Base-by-base conservation (phyloP, 1,140 invertebrate genomes). In the Ridgeia piscesae region DNA sequence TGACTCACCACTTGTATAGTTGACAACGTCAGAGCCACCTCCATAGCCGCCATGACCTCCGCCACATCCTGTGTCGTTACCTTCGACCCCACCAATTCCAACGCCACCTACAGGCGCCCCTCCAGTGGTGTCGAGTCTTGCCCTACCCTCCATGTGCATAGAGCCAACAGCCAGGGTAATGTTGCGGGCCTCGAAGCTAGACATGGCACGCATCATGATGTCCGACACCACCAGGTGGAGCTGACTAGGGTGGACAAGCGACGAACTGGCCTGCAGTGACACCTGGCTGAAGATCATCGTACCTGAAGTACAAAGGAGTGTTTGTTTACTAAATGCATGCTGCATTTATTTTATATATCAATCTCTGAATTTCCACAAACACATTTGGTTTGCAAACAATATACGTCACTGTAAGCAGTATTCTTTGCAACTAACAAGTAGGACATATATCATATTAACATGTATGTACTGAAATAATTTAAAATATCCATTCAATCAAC, bases 21-120 rank as follows among this genome's bases (percentile, higher is more conserved):
- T 31, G 27, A 77, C 91, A 2, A 48, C 34, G n/a, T 91, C 48
- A 14, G 91, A 34, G 91, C 94, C 94, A 89, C 94, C 94, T 21
- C 94, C 94, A 93, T 93, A 94, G 17, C 94, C 94, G 48, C 94
- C 94, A 93, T 94, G 94, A 34, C 94, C 93, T 33, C 93, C 94
- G 58, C 94, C 94, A 33, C 92, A 90, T 17, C 94, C 94, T 91
- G 91, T 58, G 34, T 33, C 91, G 17, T 91, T 90, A 91, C 93
- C 93, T 88, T 50, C 91, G 35, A 92, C 88, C 91, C 92, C 91
- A 34, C 92, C 89, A 31, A 35, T 14, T 27, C 34, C n/a, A 33
- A 33, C 31, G 33, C 88, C 89, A 33, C 31, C 33, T 33, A n/a
- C 33, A 14, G 91, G 33, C 33, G 93, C 94, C 48, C 93, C 92